Percentiles rank a stretch among this genome's conserved stretches.
Conservation (phyloP, 2,113 vertebrate species). For the Bubo blakistoni region DNA sequence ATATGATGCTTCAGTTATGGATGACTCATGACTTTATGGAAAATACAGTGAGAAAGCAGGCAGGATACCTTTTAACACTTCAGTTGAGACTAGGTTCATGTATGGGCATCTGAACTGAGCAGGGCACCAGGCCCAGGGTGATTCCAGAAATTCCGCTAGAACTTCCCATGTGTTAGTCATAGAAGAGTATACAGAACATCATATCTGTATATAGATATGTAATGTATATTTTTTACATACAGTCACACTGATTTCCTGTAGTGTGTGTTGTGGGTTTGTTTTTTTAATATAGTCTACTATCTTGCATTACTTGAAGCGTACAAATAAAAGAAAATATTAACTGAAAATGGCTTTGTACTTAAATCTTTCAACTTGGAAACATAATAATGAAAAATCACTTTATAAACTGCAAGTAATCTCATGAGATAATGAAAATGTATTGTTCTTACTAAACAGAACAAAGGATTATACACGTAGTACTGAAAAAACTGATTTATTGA, state of each 20-base stretch:
- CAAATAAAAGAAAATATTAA: neutral
- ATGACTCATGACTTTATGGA: no score
- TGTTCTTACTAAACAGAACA: neutral
- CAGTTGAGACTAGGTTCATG: neutral
- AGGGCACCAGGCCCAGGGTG: neutral
- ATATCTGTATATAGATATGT: rapidly evolving
- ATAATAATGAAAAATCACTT: neutral
- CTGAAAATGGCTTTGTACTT: neutral
- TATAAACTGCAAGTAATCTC: neutral
- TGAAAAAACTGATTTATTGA: neutral
- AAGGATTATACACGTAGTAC: neutral
- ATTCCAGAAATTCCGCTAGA: neutral
- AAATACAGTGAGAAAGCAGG: neutral
- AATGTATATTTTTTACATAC: neutral
- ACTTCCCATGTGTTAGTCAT: no score
- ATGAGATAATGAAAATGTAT: neutral
- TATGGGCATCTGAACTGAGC: rapidly evolving
- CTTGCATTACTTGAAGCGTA: neutral
- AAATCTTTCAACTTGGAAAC: neutral
- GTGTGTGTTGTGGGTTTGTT: neutral
- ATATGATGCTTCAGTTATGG: no score
- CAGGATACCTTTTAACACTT: neutral
- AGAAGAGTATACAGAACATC: neutral
- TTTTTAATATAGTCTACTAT: neutral
- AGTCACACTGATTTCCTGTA: neutral